Evolutionary conservation across 2,797 vertebrate genomes (phyloP).

Genomic region (Nothura maculosa): DNA sequence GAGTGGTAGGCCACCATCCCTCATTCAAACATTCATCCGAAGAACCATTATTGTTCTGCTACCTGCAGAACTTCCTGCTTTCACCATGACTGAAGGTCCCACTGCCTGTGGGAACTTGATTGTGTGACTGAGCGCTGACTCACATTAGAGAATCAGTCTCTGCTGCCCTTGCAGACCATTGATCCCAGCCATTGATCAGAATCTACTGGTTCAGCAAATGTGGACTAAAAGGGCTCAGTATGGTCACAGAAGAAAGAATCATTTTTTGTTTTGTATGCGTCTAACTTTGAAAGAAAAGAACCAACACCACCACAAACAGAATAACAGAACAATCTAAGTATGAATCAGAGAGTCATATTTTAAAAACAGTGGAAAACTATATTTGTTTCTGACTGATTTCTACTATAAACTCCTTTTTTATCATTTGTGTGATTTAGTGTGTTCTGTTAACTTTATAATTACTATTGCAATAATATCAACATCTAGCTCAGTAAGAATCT

Average conservation of each 20-base stretch:
- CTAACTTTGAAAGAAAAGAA: background rate
- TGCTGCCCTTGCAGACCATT: background rate
- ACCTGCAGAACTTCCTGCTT: background rate
- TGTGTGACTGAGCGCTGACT: background rate
- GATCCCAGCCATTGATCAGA: background rate
- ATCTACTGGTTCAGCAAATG: background rate
- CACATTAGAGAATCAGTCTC: background rate
- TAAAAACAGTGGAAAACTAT: background rate
- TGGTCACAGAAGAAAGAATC: background rate
- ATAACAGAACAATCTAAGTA: background rate
- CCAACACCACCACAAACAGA: background rate
- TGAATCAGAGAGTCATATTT: background rate
- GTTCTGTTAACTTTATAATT: background rate
- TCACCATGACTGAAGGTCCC: background rate
- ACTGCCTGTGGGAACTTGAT: background rate
- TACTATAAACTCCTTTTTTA: background rate
- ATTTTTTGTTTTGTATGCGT: background rate
- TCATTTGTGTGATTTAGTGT: background rate
- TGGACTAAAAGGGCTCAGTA: background rate
- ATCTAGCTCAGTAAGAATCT: accelerated
- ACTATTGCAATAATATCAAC: background rate
- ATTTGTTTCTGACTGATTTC: background rate
- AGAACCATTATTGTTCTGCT: background rate
- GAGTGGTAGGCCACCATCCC: background rate
- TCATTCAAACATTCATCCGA: accelerated